A percentile compares a stretch with the other conserved stretches of the same genome.
Evolutionary conservation across 1,140 invertebrate genomes (phyloP).

Genomic region (Panagrolaimus sp.): DNA sequence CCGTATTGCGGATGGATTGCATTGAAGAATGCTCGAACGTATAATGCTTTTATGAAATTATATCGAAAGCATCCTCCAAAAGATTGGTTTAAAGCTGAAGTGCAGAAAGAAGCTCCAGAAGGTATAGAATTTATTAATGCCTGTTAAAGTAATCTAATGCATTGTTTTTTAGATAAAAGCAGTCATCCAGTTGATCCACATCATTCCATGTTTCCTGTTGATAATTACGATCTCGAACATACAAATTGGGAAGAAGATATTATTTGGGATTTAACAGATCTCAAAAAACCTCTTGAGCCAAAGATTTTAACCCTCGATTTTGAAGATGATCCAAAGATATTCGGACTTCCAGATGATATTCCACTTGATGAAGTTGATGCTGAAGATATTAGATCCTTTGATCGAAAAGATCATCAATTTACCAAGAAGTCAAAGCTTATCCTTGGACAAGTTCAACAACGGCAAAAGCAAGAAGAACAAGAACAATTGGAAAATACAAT

Average conservation of each 20-base stretch:
- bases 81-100: conserved; percentile 1
- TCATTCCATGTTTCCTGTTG: conserved; percentile 55
- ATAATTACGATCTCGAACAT: conserved; percentile 49
- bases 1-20: too few relatives aligned
- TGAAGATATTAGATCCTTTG: conserved; percentile 36
- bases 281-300: conserved; percentile 67
- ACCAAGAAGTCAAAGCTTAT: conserved; percentile 94
- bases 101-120: background rate
- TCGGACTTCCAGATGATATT: conserved; percentile 56
- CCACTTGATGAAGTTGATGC: conserved; percentile 30
- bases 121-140: background rate
- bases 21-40: too few relatives aligned
- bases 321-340: conserved; percentile 71
- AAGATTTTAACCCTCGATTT: conserved; percentile 90
- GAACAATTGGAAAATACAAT: conserved; percentile 58
- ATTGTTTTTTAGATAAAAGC: background rate
- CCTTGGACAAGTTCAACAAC: conserved; percentile 66
- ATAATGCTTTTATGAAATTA: too few relatives aligned
- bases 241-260: conserved; percentile 92
- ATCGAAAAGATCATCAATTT: conserved; percentile 63
- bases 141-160: background rate
- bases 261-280: conserved; percentile 93
- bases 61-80: too few relatives aligned
- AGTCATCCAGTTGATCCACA: conserved; percentile 24
- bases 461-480: conserved; percentile 61